Evolutionary conservation across 1,140 invertebrate species (phyloP).

Genomic region (Asobara japonica): DNA sequence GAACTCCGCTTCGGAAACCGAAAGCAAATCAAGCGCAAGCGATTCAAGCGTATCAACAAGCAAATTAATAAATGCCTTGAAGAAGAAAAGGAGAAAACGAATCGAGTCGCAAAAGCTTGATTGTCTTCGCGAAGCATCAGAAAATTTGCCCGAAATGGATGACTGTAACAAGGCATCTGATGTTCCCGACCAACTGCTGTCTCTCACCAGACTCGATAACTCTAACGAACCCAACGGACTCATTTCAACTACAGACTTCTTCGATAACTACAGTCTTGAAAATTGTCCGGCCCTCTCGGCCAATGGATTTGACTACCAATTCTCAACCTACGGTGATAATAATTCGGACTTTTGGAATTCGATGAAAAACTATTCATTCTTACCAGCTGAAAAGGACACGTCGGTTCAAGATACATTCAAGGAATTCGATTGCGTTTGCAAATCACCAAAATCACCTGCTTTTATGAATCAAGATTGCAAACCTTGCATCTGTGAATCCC

Average conservation of each 20-base stretch:
- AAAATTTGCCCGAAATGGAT: background rate
- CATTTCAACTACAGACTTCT: background rate
- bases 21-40: conserved; percentile 28
- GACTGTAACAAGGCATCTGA: background rate
- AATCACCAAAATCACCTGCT: background rate
- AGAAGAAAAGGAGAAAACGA: conserved; percentile 10
- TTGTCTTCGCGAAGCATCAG: background rate
- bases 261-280: background rate
- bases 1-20: conserved; percentile 29
- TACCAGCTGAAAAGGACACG: background rate
- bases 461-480: too few species aligned
- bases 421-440: background rate
- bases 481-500: background rate
- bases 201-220: background rate
- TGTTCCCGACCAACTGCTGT: background rate
- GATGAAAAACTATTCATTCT: background rate
- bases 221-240: background rate
- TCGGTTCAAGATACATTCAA: background rate
- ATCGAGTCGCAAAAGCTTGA: background rate
- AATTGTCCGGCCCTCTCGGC: background rate
- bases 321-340: background rate
- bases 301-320: background rate
- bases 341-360: background rate
- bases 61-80: conserved; percentile 36
- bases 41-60: conserved; percentile 34